phyloP scores from a whole-genome alignment of 2,797 vertebrate species.

The Siniperca obscura region DNA sequence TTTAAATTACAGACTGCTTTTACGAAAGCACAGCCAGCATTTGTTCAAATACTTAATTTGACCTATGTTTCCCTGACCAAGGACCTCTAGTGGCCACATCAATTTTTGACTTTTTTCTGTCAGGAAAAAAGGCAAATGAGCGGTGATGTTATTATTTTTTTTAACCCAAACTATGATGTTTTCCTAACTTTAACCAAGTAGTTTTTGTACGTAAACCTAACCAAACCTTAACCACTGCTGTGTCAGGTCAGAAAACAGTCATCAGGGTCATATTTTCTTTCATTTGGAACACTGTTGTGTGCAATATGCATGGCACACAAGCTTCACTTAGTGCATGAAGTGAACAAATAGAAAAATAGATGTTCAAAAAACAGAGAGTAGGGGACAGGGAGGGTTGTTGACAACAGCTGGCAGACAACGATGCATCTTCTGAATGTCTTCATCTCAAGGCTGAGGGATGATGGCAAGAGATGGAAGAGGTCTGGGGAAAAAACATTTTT shows the following conservation, averaged over 20 bases:
- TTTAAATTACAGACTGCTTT: not conserved
- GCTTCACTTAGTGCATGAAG: slow-evolving; percentile 1
- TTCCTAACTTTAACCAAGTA: not conserved
- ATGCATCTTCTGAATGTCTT: slow-evolving; percentile 68
- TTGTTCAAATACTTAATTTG: not conserved
- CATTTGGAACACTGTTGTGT: not conserved
- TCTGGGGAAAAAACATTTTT: slow-evolving; percentile 37
- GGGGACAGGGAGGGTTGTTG: slow-evolving; percentile 37
- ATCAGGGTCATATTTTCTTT: not conserved
- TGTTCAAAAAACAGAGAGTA: slow-evolving; percentile 39
- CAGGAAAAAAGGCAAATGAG: not conserved
- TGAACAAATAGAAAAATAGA: slow-evolving; percentile 4
- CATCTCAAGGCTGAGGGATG: slow-evolving; percentile 71
- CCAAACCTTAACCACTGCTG: not conserved
- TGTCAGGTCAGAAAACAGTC: not conserved
- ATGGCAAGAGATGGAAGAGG: slow-evolving; percentile 37
- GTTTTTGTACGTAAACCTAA: not conserved
- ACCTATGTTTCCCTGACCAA: not conserved
- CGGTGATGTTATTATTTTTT: no score
- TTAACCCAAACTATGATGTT: not conserved
- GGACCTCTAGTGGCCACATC: not conserved
- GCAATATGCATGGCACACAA: not conserved
- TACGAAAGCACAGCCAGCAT: not conserved
- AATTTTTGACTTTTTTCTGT: not conserved
- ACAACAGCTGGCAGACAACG: slow-evolving; percentile 68